Conservation (phyloP, 2,797 vertebrate genomes). For the Sebastes ruberrimus region DNA sequence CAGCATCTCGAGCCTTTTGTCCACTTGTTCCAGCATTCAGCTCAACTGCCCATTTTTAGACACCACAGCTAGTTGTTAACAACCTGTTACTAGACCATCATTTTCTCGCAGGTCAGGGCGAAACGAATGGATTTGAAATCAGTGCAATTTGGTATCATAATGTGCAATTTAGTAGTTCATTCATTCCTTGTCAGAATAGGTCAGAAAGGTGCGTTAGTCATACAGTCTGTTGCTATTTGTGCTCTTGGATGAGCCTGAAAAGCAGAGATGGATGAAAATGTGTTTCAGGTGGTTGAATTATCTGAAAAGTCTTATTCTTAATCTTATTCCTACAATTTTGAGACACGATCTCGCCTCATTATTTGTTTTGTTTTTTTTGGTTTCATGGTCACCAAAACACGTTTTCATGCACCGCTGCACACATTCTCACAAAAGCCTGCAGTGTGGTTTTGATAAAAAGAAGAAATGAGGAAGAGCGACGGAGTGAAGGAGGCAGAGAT, state of each 20-base stretch:
- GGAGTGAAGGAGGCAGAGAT: background rate
- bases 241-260: background rate
- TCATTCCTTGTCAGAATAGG: background rate
- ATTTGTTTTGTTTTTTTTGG: background rate
- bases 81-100: background rate
- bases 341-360: background rate
- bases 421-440: background rate
- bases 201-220: background rate
- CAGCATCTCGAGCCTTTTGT: background rate
- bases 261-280: background rate
- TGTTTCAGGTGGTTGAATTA: background rate
- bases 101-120: background rate
- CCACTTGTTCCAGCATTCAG: background rate
- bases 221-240: background rate
- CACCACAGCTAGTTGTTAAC: background rate
- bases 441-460: background rate
- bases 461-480: background rate
- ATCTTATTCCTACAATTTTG: background rate
- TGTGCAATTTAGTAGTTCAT: background rate
- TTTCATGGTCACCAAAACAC: background rate
- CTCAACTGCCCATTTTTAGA: background rate
- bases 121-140: background rate
- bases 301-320: background rate
- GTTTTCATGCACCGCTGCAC: background rate
- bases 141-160: constrained; percentile 23